These are phyloP conservation scores for Scalopus aquaticus DNA, from an alignment of 2,113 vertebrate genomes.

Conservation along the genomic window DNA sequence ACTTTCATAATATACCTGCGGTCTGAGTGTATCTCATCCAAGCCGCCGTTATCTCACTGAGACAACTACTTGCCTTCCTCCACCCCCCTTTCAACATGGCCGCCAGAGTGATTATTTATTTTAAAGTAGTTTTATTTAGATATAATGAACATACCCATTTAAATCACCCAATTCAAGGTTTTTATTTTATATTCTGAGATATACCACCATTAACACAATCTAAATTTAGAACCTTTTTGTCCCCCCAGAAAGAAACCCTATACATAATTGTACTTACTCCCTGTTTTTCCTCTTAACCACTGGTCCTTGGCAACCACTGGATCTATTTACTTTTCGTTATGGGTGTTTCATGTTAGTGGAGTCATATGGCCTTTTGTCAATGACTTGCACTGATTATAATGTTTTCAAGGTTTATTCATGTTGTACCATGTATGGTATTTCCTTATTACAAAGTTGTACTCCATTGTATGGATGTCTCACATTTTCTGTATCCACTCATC, in stretches of 20 bases:
- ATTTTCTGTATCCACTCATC: neutral
- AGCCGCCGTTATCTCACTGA: neutral
- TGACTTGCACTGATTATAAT: neutral
- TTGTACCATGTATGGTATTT: neutral
- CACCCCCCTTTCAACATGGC: neutral
- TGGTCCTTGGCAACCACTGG: neutral
- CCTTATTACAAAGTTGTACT: neutral
- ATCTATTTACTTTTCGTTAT: neutral
- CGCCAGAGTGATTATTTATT: neutral
- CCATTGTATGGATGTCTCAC: neutral
- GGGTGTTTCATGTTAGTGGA: neutral
- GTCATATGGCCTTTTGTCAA: neutral
- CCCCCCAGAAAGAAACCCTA: neutral
- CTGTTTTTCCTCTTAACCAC: neutral
- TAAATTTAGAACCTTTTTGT: neutral
- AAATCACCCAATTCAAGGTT: neutral
- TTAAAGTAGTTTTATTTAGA: neutral
- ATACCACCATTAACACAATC: neutral
- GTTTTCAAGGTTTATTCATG: neutral
- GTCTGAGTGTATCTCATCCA: neutral
- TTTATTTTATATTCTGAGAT: neutral
- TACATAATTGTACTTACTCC: neutral
- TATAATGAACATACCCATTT: neutral
- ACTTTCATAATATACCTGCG: neutral
- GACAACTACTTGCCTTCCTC: neutral